These are phyloP conservation scores for Drosophila testacea DNA, from an alignment of 2,888 invertebrate species.

Conservation along the genomic window DNA sequence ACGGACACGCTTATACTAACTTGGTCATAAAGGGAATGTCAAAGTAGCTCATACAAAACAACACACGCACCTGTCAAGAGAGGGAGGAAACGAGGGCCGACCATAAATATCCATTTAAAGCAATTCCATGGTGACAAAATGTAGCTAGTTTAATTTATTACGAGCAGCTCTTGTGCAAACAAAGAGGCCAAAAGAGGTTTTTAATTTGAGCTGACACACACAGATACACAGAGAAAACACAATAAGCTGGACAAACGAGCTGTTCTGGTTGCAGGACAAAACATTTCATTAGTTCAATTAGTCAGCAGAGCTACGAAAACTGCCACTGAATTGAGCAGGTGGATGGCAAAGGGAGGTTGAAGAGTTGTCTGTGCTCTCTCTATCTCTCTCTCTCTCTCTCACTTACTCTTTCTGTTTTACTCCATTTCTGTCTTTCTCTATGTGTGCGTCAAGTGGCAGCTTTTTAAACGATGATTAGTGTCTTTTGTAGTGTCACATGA, in stretches of 20 bases:
- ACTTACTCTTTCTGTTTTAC: no score
- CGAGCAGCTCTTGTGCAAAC: slow-evolving; percentile 66
- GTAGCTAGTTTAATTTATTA: slow-evolving; percentile 73
- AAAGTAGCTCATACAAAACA: slow-evolving; percentile 30
- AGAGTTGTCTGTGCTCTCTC: slow-evolving; percentile 2
- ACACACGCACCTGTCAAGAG: slow-evolving; percentile 18
- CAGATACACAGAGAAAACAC: slow-evolving; percentile 14
- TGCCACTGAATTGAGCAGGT: slow-evolving; percentile 26
- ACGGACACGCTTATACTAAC: slow-evolving; percentile 19
- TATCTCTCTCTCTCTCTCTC: no score
- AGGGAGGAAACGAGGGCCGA: slow-evolving; percentile 6
- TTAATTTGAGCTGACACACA: slow-evolving; percentile 59
- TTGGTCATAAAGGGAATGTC: slow-evolving; percentile 20
- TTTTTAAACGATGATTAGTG: slow-evolving; percentile 77
- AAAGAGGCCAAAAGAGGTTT: slow-evolving; percentile 61
- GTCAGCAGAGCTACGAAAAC: slow-evolving; percentile 49
- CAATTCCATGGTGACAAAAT: slow-evolving; percentile 76
- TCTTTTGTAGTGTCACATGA: slow-evolving; percentile 52
- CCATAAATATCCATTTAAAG: slow-evolving; percentile 75
- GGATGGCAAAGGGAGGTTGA: background rate
- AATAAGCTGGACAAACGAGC: slow-evolving; percentile 42
- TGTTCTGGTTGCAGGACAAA: slow-evolving; percentile 41
- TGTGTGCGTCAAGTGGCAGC: slow-evolving; percentile 51
- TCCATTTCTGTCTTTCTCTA: background rate
- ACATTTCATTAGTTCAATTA: slow-evolving; percentile 80